Evolutionary conservation across 2,113 vertebrate genomes (phyloP).

Genomic region (Calidris pygmaea): DNA sequence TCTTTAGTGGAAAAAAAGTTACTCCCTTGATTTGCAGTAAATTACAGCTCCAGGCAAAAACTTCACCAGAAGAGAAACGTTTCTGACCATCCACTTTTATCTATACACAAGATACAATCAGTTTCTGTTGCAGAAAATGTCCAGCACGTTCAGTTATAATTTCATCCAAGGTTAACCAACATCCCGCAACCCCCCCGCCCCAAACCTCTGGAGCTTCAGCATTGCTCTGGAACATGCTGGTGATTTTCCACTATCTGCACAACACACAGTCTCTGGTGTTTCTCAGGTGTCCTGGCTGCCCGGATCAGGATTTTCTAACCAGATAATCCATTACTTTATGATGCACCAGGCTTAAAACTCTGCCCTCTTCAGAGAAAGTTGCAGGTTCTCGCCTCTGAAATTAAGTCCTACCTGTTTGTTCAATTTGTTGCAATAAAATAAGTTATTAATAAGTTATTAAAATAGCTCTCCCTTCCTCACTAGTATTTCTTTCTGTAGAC

Average conservation of each 20-base stretch:
- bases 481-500: not conserved
- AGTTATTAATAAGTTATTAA: not conserved
- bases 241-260: constrained; percentile 42
- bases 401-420: not conserved
- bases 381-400: not conserved
- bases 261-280: not conserved
- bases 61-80: not conserved
- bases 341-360: not conserved
- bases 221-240: not conserved
- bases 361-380: not conserved
- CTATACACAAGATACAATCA: constrained; percentile 14
- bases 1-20: not conserved
- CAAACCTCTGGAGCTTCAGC: not conserved
- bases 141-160: constrained; percentile 16
- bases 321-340: not conserved
- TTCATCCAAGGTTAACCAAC: constrained; percentile 34
- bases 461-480: not conserved
- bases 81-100: constrained; percentile 28
- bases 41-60: constrained; percentile 31
- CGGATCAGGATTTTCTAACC: not conserved
- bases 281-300: not conserved
- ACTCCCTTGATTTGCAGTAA: constrained; percentile 5
- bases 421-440: not conserved
- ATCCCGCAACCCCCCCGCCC: not conserved
- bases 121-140: constrained; percentile 12